Percentiles rank a stretch among this genome's conserved stretches.
Evolutionary conservation across 1,140 invertebrate species (phyloP).

Genomic region (Bombus cullumanus): DNA sequence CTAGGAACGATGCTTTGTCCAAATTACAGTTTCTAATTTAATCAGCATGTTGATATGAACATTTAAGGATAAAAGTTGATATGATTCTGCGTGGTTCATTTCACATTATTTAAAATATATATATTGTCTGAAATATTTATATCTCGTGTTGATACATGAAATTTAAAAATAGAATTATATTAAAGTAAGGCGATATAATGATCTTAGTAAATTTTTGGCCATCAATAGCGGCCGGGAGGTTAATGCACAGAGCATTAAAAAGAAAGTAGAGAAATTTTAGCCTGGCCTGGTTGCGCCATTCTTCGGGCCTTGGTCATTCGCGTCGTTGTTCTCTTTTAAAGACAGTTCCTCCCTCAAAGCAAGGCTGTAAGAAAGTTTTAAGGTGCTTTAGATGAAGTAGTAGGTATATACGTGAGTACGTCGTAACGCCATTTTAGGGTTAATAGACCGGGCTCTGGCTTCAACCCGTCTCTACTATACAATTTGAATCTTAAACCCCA

Average conservation of each 20-base stretch:
- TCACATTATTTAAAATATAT: too few relatives aligned
- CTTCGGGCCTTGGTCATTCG: conserved; percentile 16
- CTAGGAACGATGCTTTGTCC: too few relatives aligned
- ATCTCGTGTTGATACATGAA: too few relatives aligned
- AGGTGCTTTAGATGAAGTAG: conserved; percentile 32
- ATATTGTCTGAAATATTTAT: too few relatives aligned
- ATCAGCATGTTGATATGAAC: too few relatives aligned
- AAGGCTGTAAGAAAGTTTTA: conserved; percentile 35
- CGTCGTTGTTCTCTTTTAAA: conserved; percentile 25
- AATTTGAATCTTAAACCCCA: conserved; percentile 1
- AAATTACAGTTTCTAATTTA: too few relatives aligned
- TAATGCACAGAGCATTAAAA: neutral
- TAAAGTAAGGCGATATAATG: neutral
- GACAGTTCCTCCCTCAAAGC: conserved; percentile 3
- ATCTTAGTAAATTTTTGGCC: neutral
- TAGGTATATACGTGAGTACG: conserved; percentile 5
- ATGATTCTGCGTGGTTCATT: too few relatives aligned
- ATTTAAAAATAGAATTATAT: neutral
- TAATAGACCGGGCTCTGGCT: conserved; percentile 27
- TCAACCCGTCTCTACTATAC: neutral
- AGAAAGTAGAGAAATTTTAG: neutral
- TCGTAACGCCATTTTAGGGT: conserved; percentile 34
- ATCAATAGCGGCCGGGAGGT: neutral
- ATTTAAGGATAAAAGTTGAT: too few relatives aligned
- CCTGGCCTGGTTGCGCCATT: neutral